Conservation (phyloP, 2,797 vertebrate genomes). For the Telmatherina bonti region DNA sequence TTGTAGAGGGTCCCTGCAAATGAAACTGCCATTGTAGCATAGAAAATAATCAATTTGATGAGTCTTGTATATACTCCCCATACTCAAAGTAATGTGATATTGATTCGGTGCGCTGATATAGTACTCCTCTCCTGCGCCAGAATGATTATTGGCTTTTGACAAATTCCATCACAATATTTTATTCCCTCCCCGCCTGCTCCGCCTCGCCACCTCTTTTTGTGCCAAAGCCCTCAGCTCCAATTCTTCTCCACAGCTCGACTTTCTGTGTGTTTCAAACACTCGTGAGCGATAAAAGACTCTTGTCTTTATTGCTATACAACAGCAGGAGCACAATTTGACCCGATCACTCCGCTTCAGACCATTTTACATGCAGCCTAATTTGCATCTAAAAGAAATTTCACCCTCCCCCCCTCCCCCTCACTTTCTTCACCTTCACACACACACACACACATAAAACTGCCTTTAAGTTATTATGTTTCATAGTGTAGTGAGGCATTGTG, state of each 20-base stretch:
- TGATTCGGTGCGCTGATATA: slow-evolving; percentile 83
- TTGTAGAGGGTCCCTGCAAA: slow-evolving; percentile 75
- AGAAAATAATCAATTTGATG: slow-evolving; percentile 88
- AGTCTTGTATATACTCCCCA: slow-evolving; percentile 86
- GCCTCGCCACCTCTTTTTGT: slow-evolving; percentile 55
- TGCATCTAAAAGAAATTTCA: slow-evolving; percentile 71
- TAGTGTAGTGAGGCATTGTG: slow-evolving; percentile 70
- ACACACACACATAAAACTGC: slow-evolving; percentile 31
- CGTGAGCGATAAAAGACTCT: slow-evolving; percentile 51
- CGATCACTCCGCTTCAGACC: slow-evolving; percentile 56
- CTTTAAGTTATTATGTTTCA: slow-evolving; percentile 72
- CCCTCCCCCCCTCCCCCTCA: slow-evolving; percentile 5
- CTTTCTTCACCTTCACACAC: too few species aligned
- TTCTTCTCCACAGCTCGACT: slow-evolving; percentile 35
- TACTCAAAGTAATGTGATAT: slow-evolving; percentile 88
- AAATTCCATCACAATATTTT: slow-evolving; percentile 79
- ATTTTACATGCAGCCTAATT: slow-evolving; percentile 63
- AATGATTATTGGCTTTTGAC: slow-evolving; percentile 86
- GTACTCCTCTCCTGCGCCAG: slow-evolving; percentile 71
- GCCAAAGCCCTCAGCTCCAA: slow-evolving; percentile 52
- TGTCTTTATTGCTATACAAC: slow-evolving; percentile 61
- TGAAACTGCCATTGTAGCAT: slow-evolving; percentile 86
- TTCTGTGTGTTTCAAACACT: slow-evolving; percentile 40
- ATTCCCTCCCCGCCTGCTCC: slow-evolving; percentile 7
- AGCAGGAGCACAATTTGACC: slow-evolving; percentile 59